phyloP scores from a whole-genome alignment of 2,888 invertebrate genomes.

The Chromoteleia sp. region DNA sequence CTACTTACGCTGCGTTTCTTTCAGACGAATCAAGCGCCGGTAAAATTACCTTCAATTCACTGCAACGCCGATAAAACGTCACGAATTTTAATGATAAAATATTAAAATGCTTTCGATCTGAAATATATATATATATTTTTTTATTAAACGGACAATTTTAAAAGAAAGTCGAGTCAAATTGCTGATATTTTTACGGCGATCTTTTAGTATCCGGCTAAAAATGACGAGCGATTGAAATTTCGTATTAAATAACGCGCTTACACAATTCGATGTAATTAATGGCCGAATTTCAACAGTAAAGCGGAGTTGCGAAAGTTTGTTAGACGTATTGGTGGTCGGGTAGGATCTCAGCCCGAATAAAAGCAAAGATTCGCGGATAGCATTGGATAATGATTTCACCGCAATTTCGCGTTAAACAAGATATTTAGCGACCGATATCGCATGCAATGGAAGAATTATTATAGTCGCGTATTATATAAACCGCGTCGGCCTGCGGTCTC shows the following conservation, averaged over 20 bases:
- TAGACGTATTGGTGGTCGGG: slow-evolving; percentile 17
- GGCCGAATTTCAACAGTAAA: neutral
- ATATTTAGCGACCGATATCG: slow-evolving; percentile 44
- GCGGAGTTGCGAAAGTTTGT: slow-evolving; percentile 24
- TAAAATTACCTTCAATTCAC: too few species aligned
- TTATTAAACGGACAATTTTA: too few species aligned
- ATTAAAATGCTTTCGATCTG: too few species aligned
- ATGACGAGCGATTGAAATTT: too few species aligned
- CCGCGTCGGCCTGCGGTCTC: neutral
- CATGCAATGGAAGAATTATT: slow-evolving; percentile 49
- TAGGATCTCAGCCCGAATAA: slow-evolving; percentile 10
- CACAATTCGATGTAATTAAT: slow-evolving; percentile 8
- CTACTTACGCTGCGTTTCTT: slow-evolving; percentile 9
- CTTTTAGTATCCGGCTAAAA: too few species aligned
- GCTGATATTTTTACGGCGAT: too few species aligned
- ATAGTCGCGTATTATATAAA: slow-evolving; percentile 48
- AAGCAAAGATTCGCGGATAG: slow-evolving; percentile 31
- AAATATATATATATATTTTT: too few species aligned
- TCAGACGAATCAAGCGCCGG: too few species aligned
- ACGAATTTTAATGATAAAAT: too few species aligned
- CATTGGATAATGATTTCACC: slow-evolving; percentile 34
- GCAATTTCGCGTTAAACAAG: slow-evolving; percentile 37
- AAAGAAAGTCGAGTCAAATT: too few species aligned
- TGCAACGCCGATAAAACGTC: too few species aligned
- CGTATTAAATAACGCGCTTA: too few species aligned